Conservation (phyloP, 1,140 invertebrate genomes). For the Rhyzopertha dominica region DNA sequence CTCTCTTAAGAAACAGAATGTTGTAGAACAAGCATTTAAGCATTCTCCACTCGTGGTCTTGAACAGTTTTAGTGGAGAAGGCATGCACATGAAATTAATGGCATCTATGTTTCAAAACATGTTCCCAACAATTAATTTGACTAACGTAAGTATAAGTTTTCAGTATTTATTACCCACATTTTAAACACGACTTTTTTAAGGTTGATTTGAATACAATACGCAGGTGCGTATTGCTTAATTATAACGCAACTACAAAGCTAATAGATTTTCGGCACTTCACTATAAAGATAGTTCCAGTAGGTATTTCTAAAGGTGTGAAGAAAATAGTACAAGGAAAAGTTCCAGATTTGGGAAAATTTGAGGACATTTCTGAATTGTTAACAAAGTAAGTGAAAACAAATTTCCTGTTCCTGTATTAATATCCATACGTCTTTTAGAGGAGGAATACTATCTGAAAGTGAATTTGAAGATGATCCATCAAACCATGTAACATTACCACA, state of each 20-base stretch:
- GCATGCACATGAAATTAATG: constrained; percentile 86
- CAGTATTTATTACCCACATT: constrained; percentile 8
- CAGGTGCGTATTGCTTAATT: constrained; percentile 87
- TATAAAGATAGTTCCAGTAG: constrained; percentile 78
- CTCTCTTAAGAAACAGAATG: constrained; percentile 73
- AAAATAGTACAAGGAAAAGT: constrained; percentile 89
- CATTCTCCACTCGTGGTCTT: constrained; percentile 86
- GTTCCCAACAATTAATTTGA: constrained; percentile 96
- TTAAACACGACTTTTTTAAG: constrained; percentile 48
- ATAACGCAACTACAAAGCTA: constrained; percentile 77
- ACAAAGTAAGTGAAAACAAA: constrained; percentile 58
- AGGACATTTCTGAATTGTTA: constrained; percentile 89
- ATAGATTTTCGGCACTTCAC: constrained; percentile 93
- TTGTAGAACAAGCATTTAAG: constrained; percentile 76
- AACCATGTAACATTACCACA: constrained; percentile 70
- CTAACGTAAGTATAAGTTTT: constrained; percentile 56
- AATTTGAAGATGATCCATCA: constrained; percentile 79
- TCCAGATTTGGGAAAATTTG: constrained; percentile 81
- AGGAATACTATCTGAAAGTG: constrained; percentile 86
- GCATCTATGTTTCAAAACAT: constrained; percentile 96
- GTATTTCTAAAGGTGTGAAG: constrained; percentile 87
- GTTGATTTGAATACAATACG: constrained; percentile 85
- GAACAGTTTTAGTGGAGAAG: constrained; percentile 88
- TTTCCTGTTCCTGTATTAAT: constrained; percentile 13
- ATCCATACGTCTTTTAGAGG: constrained; percentile 56